Base-by-base conservation (phyloP, 2,888 invertebrate species). In the Resseliella maxima region DNA sequence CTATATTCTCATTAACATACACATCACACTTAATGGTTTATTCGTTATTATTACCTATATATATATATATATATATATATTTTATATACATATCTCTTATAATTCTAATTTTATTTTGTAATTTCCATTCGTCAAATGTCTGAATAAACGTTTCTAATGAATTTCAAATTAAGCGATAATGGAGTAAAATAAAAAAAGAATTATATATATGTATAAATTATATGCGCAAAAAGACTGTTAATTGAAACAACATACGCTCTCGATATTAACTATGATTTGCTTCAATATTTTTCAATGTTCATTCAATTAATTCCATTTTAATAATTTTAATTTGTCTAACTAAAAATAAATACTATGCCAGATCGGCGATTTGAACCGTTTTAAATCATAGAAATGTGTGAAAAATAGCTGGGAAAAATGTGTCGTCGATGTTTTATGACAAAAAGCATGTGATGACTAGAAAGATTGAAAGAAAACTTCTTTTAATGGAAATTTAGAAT, bases 271-370 rank as follows among this genome's bases (percentile, higher is more conserved):
- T 72, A 31, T 72, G 72, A 72, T 72, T 72, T 72, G 72, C 72
- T 72, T 72, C 72, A 72, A 72, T 72, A 72, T 72, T 72, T 6
- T 31, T 72, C 72, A 72, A 72, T 72, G 72, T 72, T 72, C 72
- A 72, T 72, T 72, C 72, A 72, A 72, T 72, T 72, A 72, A 72
- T 72, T 72, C 72, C 72, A 72, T 72, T 31, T 72, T 8, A 72
- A 31, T 31, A 72, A 12, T 31, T n/a, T 72, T 72, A 72, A 72
- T 72, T 72, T 72, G 72, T 27, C 72, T 31, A n/a, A 72, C 72
- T 72, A 72, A 72, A 72, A 72, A 31, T 72, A 72, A n/a, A 72
- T 72, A 72, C 35, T n/a, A 15, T 15, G 3, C 6, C 12, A 31
- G 72, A 72, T 72, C 72, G 1, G 5, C 3, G 31, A n/a, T 72